Percentiles rank a stretch among this genome's conserved stretches.
These are phyloP conservation scores for Cervus canadensis DNA, from an alignment of 2,113 vertebrate genomes.

Conservation along the genomic window DNA sequence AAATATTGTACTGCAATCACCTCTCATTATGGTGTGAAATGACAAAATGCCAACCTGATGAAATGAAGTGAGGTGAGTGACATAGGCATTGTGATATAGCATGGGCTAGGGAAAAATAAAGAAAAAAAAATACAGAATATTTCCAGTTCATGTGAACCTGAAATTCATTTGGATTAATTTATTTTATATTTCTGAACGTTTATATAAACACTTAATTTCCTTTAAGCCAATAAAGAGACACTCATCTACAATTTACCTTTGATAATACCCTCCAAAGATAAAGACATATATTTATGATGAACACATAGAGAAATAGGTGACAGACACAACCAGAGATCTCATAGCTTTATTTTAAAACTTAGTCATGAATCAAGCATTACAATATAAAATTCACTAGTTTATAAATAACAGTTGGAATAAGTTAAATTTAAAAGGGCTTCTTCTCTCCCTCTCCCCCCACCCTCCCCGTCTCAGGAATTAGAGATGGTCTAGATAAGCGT, in stretches of 20 bases:
- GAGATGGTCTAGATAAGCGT: neutral
- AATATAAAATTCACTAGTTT: neutral
- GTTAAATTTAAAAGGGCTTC: neutral
- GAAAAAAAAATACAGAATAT: neutral
- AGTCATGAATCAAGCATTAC: neutral
- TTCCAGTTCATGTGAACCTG: neutral
- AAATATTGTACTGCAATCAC: neutral
- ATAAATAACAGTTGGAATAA: neutral
- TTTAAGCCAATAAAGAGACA: neutral
- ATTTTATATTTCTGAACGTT: neutral
- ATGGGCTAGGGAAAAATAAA: neutral
- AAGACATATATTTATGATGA: neutral
- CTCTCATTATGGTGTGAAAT: neutral
- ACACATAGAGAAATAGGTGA: neutral
- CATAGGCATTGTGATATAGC: neutral
- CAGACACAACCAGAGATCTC: neutral
- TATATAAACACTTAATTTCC: neutral
- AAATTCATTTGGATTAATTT: neutral
- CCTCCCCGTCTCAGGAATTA: neutral
- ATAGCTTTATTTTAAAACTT: neutral
- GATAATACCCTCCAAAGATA: neutral
- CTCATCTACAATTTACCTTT: neutral
- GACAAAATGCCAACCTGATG: neutral
- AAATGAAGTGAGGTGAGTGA: neutral
- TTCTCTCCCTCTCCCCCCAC: neutral